Percentiles rank a stretch among this genome's conserved stretches.
Evolutionary conservation across 2,888 invertebrate species (phyloP).

Genomic region (Hydroisotoma schaefferi): DNA sequence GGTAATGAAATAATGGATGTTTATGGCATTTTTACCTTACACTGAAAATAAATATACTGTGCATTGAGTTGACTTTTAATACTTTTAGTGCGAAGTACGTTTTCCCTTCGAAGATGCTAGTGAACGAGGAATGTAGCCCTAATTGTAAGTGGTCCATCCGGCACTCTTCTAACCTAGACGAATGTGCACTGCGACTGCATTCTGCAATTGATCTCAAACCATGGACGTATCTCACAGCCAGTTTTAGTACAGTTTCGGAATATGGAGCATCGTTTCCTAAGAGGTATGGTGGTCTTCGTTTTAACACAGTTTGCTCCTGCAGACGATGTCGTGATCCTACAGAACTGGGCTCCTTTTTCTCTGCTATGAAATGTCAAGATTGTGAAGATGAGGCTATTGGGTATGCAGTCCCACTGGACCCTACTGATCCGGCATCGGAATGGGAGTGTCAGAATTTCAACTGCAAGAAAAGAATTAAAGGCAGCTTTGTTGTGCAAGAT

Average conservation of each 20-base stretch:
- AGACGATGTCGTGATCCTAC: conserved; percentile 23
- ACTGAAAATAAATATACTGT: too few relatives aligned
- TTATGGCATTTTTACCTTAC: too few relatives aligned
- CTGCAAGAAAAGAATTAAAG: conserved; percentile 8
- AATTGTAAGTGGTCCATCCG: conserved; percentile 28
- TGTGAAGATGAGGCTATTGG: conserved; percentile 14
- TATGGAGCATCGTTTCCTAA: conserved; percentile 20
- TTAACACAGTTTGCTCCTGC: conserved; percentile 13
- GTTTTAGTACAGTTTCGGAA: conserved; percentile 20
- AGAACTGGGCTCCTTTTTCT: conserved; percentile 25
- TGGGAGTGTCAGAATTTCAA: conserved; percentile 22
- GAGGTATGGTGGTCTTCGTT: conserved; percentile 21
- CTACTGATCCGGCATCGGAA: not conserved
- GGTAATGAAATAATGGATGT: too few relatives aligned
- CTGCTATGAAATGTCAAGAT: conserved; percentile 20
- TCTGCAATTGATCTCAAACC: conserved; percentile 9
- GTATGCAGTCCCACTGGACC: conserved; percentile 20
- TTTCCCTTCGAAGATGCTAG: conserved; percentile 19
- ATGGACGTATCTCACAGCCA: conserved; percentile 15
- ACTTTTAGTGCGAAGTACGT: conserved; percentile 25
- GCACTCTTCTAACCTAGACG: conserved; percentile 18
- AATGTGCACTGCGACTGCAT: conserved; percentile 21
- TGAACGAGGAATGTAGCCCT: conserved; percentile 26
- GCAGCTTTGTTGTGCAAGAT: conserved; percentile 1
- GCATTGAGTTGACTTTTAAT: too few relatives aligned